These are phyloP conservation scores for Melitaea athalia DNA, from an alignment of 2,888 invertebrate genomes.

Conservation along the genomic window DNA sequence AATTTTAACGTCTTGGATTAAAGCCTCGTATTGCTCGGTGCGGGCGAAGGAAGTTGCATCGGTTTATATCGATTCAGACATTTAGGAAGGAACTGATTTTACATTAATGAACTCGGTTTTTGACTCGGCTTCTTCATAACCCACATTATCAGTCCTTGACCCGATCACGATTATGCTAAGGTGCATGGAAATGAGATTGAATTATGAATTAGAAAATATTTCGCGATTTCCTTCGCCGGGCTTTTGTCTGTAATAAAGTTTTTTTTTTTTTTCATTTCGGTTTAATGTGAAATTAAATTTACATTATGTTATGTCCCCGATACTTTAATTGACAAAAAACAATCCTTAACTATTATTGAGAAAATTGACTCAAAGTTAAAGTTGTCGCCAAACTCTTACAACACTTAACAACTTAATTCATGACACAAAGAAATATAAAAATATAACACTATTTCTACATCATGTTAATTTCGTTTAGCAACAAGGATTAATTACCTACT, in stretches of 20 bases:
- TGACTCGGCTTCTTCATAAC: constrained; percentile 48
- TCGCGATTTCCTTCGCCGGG: background rate
- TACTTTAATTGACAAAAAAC: too few relatives aligned
- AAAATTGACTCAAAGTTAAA: too few relatives aligned
- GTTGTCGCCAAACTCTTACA: too few relatives aligned
- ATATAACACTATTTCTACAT: too few relatives aligned
- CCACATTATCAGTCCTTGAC: constrained; percentile 64
- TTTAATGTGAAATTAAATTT: background rate
- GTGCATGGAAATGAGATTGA: constrained; percentile 29
- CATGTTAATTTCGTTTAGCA: too few relatives aligned
- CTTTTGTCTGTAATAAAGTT: background rate
- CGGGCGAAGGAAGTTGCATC: constrained; percentile 40
- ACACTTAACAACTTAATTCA: too few relatives aligned
- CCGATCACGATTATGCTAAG: constrained; percentile 37
- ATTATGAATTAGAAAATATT: constrained; percentile 26
- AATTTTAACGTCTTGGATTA: constrained; percentile 44
- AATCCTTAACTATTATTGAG: too few relatives aligned
- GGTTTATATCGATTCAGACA: constrained; percentile 58
- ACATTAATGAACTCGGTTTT: constrained; percentile 58
- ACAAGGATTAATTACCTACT: too few relatives aligned
- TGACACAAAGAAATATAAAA: too few relatives aligned
- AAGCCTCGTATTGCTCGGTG: constrained; percentile 32
- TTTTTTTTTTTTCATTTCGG: background rate
- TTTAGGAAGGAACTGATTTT: constrained; percentile 60
- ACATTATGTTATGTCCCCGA: background rate